Evolutionary conservation across 2,113 vertebrate genomes (phyloP).

Genomic region (Bufo gargarizans): DNA sequence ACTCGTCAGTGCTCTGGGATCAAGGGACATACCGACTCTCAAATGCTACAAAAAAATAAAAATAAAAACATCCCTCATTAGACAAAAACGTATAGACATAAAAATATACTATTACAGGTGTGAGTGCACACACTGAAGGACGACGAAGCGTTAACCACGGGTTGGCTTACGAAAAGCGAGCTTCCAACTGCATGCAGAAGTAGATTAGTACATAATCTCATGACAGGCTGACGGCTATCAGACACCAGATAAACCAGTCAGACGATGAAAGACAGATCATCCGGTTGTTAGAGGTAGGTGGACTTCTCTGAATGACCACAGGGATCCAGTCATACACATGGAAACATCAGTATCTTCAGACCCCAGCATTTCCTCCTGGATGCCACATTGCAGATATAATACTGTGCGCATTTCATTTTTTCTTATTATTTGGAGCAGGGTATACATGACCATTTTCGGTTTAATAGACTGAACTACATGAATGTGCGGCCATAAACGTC

Average conservation of each 20-base stretch:
- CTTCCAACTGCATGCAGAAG: neutral
- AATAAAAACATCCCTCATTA: neutral
- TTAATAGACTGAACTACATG: too few relatives aligned
- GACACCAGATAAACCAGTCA: neutral
- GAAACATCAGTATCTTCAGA: too few relatives aligned
- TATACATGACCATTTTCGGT: too few relatives aligned
- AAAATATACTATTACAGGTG: neutral
- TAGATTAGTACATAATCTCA: neutral
- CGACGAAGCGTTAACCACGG: neutral
- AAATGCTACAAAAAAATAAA: neutral
- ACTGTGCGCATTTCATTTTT: too few relatives aligned
- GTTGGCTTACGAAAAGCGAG: neutral
- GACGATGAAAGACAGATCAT: neutral
- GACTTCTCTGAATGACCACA: too few relatives aligned
- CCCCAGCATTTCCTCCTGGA: too few relatives aligned
- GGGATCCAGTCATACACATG: too few relatives aligned
- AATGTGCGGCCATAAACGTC: too few relatives aligned
- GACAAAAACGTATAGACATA: neutral
- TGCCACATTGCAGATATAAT: too few relatives aligned
- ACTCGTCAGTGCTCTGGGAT: constrained; percentile 1
- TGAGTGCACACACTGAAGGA: neutral
- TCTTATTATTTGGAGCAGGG: too few relatives aligned
- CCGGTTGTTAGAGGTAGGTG: too few relatives aligned
- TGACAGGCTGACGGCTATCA: neutral
- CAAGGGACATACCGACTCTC: neutral